A percentile compares a stretch with the other conserved stretches of the same genome.
These are phyloP conservation scores for Telenomus remus DNA, from an alignment of 1,140 invertebrate species.

Conservation along the genomic window DNA sequence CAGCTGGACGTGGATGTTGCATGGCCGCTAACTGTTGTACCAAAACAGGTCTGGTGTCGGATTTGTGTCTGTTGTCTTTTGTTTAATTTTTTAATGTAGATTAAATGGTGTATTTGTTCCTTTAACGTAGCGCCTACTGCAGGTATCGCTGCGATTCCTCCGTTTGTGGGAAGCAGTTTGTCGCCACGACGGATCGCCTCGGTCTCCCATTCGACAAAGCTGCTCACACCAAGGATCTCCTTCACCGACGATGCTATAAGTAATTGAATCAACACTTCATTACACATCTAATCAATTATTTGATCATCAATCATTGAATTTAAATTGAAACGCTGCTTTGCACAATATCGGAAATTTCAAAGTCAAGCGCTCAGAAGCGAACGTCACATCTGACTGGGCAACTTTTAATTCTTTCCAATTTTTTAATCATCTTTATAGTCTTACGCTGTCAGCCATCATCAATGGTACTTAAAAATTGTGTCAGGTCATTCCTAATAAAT, in stretches of 20 bases:
- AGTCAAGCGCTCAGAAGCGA: too few relatives aligned
- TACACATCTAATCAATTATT: background rate
- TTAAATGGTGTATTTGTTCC: constrained; percentile 57
- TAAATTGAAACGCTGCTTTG: too few relatives aligned
- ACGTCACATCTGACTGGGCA: too few relatives aligned
- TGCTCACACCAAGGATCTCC: constrained; percentile 69
- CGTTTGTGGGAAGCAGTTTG: constrained; percentile 47
- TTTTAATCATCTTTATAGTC: too few relatives aligned
- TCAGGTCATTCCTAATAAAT: too few relatives aligned
- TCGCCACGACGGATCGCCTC: constrained; percentile 63
- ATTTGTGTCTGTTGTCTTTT: constrained; percentile 25
- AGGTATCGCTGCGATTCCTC: constrained; percentile 59
- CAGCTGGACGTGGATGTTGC: too few relatives aligned
- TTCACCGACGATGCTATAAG: constrained; percentile 71
- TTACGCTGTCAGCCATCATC: too few relatives aligned
- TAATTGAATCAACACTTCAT: constrained; percentile 52
- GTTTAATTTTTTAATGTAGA: constrained; percentile 38
- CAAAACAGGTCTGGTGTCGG: constrained; percentile 8
- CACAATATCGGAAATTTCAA: too few relatives aligned
- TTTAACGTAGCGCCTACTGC: constrained; percentile 61
- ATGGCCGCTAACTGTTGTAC: background rate
- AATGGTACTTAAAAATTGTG: too few relatives aligned
- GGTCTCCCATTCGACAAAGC: constrained; percentile 63
- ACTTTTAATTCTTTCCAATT: too few relatives aligned
- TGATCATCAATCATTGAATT: too few relatives aligned